phyloP scores from a whole-genome alignment of 1,140 invertebrate genomes.

The Pygmarrhopalites habei region DNA sequence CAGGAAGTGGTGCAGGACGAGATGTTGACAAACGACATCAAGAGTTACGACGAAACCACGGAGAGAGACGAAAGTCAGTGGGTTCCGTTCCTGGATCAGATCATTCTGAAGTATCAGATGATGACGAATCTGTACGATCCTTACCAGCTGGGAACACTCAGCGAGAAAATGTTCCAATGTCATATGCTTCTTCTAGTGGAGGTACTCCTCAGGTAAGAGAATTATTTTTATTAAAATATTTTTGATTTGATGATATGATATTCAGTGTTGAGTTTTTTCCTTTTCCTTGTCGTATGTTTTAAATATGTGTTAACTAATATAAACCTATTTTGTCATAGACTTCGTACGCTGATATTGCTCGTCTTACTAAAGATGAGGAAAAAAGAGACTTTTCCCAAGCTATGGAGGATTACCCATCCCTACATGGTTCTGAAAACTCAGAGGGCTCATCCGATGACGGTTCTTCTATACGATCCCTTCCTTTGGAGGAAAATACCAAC shows the following conservation, averaged over 20 bases:
- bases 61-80: slow-evolving; percentile 12
- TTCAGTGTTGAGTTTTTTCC: too few relatives aligned
- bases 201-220: slow-evolving; percentile 26
- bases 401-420: slow-evolving; percentile 3
- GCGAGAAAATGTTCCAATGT: slow-evolving; percentile 20
- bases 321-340: slow-evolving; percentile 17
- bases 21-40: background rate
- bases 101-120: slow-evolving; percentile 11
- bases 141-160: slow-evolving; percentile 20
- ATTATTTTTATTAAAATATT: too few relatives aligned
- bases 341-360: slow-evolving; percentile 26
- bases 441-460: slow-evolving; percentile 8
- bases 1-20: background rate
- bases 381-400: slow-evolving; percentile 2
- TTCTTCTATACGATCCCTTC: background rate
- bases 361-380: slow-evolving; percentile 18
- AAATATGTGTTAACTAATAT: too few relatives aligned
- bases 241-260: too few relatives aligned
- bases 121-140: slow-evolving; percentile 21
- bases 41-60: background rate
- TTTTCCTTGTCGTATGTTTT: too few relatives aligned
- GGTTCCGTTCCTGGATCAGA: slow-evolving; percentile 18
- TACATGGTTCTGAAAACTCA: slow-evolving; percentile 6
- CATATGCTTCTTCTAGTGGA: slow-evolving; percentile 25
- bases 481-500: background rate